Conservation (phyloP, 2,113 vertebrate genomes). For the Sialia sialis region DNA sequence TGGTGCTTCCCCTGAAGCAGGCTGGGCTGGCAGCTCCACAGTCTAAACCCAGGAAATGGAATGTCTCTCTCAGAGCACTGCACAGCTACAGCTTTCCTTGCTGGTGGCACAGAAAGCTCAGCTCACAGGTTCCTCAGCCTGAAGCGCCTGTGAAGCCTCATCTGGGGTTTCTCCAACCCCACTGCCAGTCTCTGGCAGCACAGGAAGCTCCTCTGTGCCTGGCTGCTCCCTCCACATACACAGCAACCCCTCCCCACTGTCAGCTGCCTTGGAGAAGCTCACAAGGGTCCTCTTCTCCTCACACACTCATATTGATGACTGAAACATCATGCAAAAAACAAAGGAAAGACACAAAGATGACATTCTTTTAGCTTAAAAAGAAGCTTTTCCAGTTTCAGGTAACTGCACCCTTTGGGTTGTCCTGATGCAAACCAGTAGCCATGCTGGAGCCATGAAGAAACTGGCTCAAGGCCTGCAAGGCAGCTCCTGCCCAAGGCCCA, state of each 20-base stretch:
- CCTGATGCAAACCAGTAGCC: not conserved
- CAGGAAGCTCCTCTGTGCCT: not conserved
- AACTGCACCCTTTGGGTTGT: not conserved
- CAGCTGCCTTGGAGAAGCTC: not conserved
- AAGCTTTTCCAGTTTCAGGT: not conserved
- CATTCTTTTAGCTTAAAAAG: not conserved
- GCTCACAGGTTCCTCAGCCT: not conserved
- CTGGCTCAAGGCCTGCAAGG: not conserved
- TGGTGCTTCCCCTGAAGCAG: not conserved
- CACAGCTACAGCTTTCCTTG: not conserved
- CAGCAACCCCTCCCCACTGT: not conserved
- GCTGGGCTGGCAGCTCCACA: not conserved
- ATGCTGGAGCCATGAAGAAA: not conserved
- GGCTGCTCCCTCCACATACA: not conserved
- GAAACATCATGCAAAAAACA: not conserved
- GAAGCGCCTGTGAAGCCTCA: not conserved
- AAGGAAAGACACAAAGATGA: not conserved
- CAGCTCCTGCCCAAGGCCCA: not conserved
- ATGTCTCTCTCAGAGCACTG: not conserved
- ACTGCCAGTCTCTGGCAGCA: not conserved
- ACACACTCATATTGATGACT: not conserved
- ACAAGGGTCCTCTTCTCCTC: not conserved
- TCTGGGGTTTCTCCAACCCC: not conserved
- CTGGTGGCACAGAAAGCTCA: not conserved
- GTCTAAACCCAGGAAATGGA: fast-evolving